These are phyloP conservation scores for Ptilodon capucinus DNA, from an alignment of 2,888 invertebrate genomes.

Conservation along the genomic window DNA sequence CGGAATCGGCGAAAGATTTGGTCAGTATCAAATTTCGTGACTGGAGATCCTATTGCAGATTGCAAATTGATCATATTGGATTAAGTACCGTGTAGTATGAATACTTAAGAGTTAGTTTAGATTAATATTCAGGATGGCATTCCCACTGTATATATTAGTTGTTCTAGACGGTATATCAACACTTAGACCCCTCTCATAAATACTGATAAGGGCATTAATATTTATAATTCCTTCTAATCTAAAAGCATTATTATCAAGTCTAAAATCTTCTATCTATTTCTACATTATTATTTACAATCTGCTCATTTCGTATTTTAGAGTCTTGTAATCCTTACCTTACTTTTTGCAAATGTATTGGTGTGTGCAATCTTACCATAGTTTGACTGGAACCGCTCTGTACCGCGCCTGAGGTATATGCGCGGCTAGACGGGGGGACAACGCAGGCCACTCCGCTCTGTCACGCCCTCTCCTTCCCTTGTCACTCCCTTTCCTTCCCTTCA, in stretches of 20 bases:
- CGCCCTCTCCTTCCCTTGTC: too few relatives aligned
- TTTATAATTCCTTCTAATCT: constrained; percentile 12
- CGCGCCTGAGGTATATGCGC: too few relatives aligned
- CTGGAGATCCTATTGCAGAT: constrained; percentile 10
- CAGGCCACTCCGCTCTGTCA: too few relatives aligned
- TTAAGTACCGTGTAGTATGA: constrained; percentile 26
- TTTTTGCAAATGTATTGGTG: background rate
- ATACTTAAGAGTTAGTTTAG: constrained; percentile 21
- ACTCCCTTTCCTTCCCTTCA: too few relatives aligned
- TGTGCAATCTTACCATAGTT: background rate
- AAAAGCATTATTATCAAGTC: constrained; percentile 22
- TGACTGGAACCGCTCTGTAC: too few relatives aligned
- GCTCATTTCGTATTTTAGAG: constrained; percentile 5
- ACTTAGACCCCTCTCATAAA: background rate
- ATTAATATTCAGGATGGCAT: constrained; percentile 5
- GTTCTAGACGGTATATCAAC: background rate
- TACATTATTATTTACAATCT: background rate
- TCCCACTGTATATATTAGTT: constrained; percentile 19
- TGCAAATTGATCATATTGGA: constrained; percentile 5
- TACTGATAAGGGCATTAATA: background rate
- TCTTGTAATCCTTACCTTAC: background rate
- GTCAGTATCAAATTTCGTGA: constrained; percentile 15
- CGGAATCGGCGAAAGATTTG: constrained; percentile 20
- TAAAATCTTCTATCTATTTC: too few relatives aligned
- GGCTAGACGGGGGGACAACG: too few relatives aligned